phyloP scores from a whole-genome alignment of 1,140 invertebrate species.

The Ptiloglossa arizonensis region DNA sequence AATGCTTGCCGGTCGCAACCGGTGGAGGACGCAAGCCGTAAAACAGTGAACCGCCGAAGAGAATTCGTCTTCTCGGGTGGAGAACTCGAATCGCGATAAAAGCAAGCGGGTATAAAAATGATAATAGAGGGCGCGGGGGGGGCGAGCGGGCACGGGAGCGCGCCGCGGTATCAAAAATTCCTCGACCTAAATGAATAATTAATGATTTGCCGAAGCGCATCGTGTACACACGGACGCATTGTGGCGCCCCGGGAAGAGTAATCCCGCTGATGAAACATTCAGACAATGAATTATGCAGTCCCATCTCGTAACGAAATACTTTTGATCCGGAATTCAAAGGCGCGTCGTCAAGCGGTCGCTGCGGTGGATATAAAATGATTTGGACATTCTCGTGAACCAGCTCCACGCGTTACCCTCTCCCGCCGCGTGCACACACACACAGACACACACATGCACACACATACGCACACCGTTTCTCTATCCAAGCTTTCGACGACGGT shows the following conservation, averaged over 20 bases:
- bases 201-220: slow-evolving; percentile 17
- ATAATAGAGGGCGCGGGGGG: too few species aligned
- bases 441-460: too few species aligned
- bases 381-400: slow-evolving; percentile 18
- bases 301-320: slow-evolving; percentile 50
- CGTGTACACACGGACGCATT: slow-evolving; percentile 1
- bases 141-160: too few species aligned
- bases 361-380: slow-evolving; percentile 33
- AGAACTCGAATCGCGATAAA: background rate
- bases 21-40: background rate
- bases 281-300: slow-evolving; percentile 48
- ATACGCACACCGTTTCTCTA: too few species aligned
- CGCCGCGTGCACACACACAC: too few species aligned
- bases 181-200: slow-evolving; percentile 42
- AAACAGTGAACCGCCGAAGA: background rate
- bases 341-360: slow-evolving; percentile 16
- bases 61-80: too few species aligned
- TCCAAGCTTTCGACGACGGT: too few species aligned
- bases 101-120: background rate
- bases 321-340: slow-evolving; percentile 42
- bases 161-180: slow-evolving; percentile 31
- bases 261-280: slow-evolving; percentile 46
- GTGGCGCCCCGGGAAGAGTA: slow-evolving; percentile 9
- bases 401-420: background rate
- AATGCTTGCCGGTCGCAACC: background rate